Percentiles rank a stretch among this genome's conserved stretches.
Evolutionary conservation across 2,113 vertebrate genomes (phyloP).

Genomic region (Rana temporaria): DNA sequence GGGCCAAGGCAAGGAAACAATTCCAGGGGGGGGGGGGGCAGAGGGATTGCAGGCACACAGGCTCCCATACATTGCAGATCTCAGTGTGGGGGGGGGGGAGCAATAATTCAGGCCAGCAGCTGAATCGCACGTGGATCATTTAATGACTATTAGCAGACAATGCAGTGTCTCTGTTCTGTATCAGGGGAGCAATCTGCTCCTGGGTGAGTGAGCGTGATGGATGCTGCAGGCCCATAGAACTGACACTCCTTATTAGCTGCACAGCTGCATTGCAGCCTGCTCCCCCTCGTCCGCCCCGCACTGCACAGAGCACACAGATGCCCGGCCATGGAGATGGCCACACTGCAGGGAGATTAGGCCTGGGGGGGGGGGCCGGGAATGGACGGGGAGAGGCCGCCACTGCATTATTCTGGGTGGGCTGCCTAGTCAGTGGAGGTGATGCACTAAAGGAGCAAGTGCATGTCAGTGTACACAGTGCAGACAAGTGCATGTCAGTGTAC

Average conservation of each 20-base stretch:
- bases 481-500: neutral
- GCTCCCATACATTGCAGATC: neutral
- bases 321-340: constrained; percentile 4
- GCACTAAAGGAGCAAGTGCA: neutral
- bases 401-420: neutral
- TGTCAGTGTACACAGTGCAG: neutral
- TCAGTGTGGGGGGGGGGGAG: neutral
- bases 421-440: neutral
- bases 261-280: constrained; percentile 40
- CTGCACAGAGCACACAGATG: constrained; percentile 7
- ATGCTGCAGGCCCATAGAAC: neutral
- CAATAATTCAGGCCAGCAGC: neutral
- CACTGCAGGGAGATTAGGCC: neutral
- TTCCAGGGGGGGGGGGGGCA: neutral
- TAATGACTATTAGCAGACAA: neutral
- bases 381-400: neutral
- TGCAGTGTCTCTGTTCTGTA: neutral
- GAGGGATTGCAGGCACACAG: neutral
- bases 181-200: neutral
- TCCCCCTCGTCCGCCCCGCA: neutral
- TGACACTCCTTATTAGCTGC: constrained; percentile 30
- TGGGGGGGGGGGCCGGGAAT: neutral
- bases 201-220: constrained; percentile 8
- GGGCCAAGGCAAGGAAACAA: constrained; percentile 31
- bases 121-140: constrained; percentile 5